Conservation (phyloP, 2,888 invertebrate genomes). For the Cryptus armator region DNA sequence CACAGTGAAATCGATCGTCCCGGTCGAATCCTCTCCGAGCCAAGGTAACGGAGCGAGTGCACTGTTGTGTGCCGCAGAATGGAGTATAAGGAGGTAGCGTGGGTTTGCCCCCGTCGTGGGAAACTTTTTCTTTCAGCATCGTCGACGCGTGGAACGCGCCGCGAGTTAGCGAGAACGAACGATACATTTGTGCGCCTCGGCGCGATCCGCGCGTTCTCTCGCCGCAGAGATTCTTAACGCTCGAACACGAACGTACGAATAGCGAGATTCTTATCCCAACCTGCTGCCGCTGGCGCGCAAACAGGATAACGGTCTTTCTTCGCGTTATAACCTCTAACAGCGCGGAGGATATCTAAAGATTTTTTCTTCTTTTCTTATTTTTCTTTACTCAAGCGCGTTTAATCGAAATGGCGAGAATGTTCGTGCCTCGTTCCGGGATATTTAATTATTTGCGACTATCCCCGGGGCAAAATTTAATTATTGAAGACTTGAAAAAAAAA, state of each 20-base stretch:
- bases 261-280: slow-evolving; percentile 66
- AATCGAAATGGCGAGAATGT: slow-evolving; percentile 43
- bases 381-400: slow-evolving; percentile 27
- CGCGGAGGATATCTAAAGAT: slow-evolving; percentile 29
- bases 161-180: slow-evolving; percentile 30
- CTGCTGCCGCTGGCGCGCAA: slow-evolving; percentile 51
- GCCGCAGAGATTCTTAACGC: slow-evolving; percentile 59
- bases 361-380: slow-evolving; percentile 7
- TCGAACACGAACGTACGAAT: slow-evolving; percentile 65
- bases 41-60: slow-evolving; percentile 30
- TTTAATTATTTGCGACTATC: slow-evolving; percentile 32
- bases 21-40: slow-evolving; percentile 43
- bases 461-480: too few relatives aligned
- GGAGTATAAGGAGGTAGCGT: slow-evolving; percentile 56
- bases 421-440: slow-evolving; percentile 27
- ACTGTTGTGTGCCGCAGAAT: slow-evolving; percentile 2
- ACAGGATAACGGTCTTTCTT: slow-evolving; percentile 63
- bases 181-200: slow-evolving; percentile 49
- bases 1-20: slow-evolving; percentile 61
- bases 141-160: slow-evolving; percentile 68
- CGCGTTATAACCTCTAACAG: slow-evolving; percentile 51
- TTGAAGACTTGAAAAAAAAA: neutral
- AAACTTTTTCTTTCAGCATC: slow-evolving; percentile 68
- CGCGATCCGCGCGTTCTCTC: slow-evolving; percentile 52
- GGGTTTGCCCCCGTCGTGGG: slow-evolving; percentile 68